Evolutionary conservation across 1,140 invertebrate species (phyloP).

Genomic region (Oedothorax gibbosus): DNA sequence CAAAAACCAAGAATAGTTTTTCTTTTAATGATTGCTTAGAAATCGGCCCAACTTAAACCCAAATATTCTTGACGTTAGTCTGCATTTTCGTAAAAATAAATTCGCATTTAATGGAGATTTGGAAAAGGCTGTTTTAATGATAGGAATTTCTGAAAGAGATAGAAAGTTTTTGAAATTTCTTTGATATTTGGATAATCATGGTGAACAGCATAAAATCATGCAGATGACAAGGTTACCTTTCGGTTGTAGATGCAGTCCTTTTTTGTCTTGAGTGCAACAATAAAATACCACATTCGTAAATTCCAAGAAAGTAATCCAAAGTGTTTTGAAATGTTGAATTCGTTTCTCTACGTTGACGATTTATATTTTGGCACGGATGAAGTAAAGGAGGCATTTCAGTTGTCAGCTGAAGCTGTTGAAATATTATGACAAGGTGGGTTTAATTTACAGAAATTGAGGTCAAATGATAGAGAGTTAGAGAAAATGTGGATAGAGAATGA

Average conservation of each 20-base stretch:
- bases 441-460: conserved; percentile 11
- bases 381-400: not conserved
- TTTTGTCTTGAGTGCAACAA: not conserved
- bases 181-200: not conserved
- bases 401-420: not conserved
- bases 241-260: not conserved
- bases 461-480: not conserved
- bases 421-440: not conserved
- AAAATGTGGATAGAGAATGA: not conserved
- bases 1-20: not conserved
- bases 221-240: not conserved
- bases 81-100: not conserved
- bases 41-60: not conserved
- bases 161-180: not conserved
- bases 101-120: no score
- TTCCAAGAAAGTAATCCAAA: no score
- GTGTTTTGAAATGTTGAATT: not conserved
- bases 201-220: not conserved
- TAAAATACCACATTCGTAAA: not conserved
- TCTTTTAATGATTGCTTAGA: not conserved
- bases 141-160: not conserved
- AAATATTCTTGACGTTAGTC: not conserved
- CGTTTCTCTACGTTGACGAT: not conserved
- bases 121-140: not conserved
- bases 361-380: conserved; percentile 1